Base-by-base conservation (phyloP, 2,888 invertebrate species). In the Tiliacea citrago region DNA sequence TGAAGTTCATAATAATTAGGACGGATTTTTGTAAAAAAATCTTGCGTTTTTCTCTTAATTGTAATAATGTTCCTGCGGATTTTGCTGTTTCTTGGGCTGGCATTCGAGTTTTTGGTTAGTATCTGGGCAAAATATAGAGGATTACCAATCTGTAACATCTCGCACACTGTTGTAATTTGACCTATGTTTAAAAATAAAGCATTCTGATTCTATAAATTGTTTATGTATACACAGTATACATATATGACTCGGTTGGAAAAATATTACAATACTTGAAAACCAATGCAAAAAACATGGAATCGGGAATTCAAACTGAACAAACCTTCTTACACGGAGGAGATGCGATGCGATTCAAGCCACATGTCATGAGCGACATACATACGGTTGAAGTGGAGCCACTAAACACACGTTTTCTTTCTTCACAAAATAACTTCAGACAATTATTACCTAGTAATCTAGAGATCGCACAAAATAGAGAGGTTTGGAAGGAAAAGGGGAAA, bases 1-100 rank as follows among this genome's bases (percentile, higher is more conserved):
- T 70, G 57, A 79, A 82, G 84, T 81, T 83, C 68, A 73, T 85
- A 87, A 73, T 85, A 87, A 87, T 83, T 77, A 82, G 73, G 61
- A 84, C 79, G 66, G 63, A 63, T 81, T 83, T 81, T 83, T 57
- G 53, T 68, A 63, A 60, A 53, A 65, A 39, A 42, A 45, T 39
- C 3, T 39, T 9, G 47, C 51, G 21, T 42, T 67, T 76, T 72
- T 70, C 18, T 74, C 42, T 57, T 74, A 57, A 53, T 68, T 51
- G 49, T 71, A 51, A 57, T 42, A 51, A 35, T 82, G 70, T 78
- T 45, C 7, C 35, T 61, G 24, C 73, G 45, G 57, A 29, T 39
- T 66, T 74, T n/a, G 9, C 16, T n/a, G 49, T 29, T 42, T 62
- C 16, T 71, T 47, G 9, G 6, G 16, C 21, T 53, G 4, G 5